Base-by-base conservation (phyloP, 2,797 vertebrate species). In the Fratercula arctica region DNA sequence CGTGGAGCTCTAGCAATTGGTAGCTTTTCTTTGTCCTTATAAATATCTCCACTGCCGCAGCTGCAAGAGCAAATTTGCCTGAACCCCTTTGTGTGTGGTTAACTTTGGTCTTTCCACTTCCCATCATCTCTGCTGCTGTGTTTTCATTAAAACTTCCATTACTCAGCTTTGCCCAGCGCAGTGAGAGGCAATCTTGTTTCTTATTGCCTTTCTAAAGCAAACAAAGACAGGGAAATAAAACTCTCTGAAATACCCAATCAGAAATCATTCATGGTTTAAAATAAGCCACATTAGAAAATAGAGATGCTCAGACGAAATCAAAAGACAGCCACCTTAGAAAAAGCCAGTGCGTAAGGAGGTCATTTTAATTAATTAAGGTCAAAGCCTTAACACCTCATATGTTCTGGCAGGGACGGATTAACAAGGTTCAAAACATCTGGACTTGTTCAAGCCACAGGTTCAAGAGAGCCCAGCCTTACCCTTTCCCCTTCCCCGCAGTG, bases 101-200 rank as follows among this genome's bases (percentile, higher is more conserved):
- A 81, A 74, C 56, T 89, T 96, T 31, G 64, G 64, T 90, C 75
- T 92, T 91, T 92, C 83, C 28, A 41, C 59, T 86, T 85, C 48
- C 79, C 69, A 66, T 90, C 59, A 41, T 85, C 81, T 94, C 69
- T 88, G 86, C 86, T 95, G 69, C 87, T 94, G 77, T 74, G 63
- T 86, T 95, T 93, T 76, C 94, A 95, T 93, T 95, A 95, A 89
- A 94, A 88, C 74, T 89, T 96, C 73, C 79, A 94, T 96, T 95
- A 86, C 75, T 43, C 0, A 0, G 41, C 87, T 94, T 85, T 92
- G 85, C 74, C 64, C n/a, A 29, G 78, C 56, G 0, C 86, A 87
- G 78, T 77, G 73, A 96, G 84, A 93, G 41, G 88, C 89, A 95
- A 85, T 89, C 74, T 89, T 87, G 73, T 91, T 96, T 89, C 93